Evolutionary conservation across 2,797 vertebrate genomes (phyloP).

Genomic region (Manis javanica): DNA sequence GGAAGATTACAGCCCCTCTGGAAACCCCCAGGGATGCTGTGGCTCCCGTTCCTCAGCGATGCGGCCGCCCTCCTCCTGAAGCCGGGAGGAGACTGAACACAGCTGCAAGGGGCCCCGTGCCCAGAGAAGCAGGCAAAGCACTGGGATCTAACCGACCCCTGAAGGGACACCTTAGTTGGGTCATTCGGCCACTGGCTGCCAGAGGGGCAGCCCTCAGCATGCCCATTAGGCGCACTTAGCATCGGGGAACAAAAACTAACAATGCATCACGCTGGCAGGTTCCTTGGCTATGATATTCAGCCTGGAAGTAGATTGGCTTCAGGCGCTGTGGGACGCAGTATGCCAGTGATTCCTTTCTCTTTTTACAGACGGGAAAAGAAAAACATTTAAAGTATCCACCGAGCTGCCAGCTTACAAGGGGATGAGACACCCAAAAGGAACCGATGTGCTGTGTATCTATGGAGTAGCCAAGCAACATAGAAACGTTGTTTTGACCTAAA

Average conservation of each 20-base stretch:
- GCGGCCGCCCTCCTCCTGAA: too few relatives aligned
- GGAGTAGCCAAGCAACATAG: not conserved
- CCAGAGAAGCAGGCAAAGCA: not conserved
- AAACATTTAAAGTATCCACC: not conserved
- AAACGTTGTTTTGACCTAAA: not conserved
- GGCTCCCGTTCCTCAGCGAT: not conserved
- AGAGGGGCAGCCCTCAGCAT: too few relatives aligned
- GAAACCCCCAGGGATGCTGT: not conserved
- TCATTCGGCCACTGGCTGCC: rapidly evolving
- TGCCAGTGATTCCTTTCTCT: not conserved
- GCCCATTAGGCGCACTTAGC: too few relatives aligned
- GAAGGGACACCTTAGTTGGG: too few relatives aligned
- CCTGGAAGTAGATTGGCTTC: not conserved
- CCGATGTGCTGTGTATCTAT: not conserved
- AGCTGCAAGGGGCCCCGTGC: not conserved
- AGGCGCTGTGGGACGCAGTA: not conserved
- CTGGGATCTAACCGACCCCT: not conserved
- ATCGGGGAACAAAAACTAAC: not conserved
- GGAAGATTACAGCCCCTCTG: rapidly evolving
- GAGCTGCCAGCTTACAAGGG: not conserved
- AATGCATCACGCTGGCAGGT: not conserved
- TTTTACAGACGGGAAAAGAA: not conserved
- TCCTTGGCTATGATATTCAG: not conserved
- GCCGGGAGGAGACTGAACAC: not conserved
- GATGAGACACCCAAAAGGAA: not conserved